Conservation (phyloP, 1,140 invertebrate genomes). For the Sinonovacula constricta region DNA sequence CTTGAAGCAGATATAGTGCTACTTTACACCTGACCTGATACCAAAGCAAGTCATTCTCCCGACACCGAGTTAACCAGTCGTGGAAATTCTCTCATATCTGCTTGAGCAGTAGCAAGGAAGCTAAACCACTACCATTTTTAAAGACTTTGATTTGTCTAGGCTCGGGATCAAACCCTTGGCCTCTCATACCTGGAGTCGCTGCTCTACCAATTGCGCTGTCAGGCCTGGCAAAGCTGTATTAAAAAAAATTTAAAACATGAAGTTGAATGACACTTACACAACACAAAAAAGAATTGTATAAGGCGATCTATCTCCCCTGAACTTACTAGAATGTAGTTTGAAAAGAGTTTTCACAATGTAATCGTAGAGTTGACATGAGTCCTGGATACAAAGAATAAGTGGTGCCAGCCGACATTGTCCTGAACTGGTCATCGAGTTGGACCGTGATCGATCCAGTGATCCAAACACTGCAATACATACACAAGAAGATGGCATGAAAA, state of each 20-base stretch:
- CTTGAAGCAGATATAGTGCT: too few species aligned
- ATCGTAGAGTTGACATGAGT: conserved; percentile 97
- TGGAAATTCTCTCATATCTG: background rate
- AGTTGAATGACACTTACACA: too few species aligned
- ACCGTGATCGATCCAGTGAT: conserved; percentile 93
- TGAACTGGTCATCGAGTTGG: conserved; percentile 97
- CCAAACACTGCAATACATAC: conserved; percentile 87
- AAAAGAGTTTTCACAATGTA: conserved; percentile 97
- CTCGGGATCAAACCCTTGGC: too few species aligned
- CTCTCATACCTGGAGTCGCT: too few species aligned
- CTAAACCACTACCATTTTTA: background rate
- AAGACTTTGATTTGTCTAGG: background rate
- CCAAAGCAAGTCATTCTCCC: background rate
- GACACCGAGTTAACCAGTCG: background rate
- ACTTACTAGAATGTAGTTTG: conserved; percentile 90
- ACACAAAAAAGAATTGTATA: too few species aligned
- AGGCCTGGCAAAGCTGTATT: too few species aligned
- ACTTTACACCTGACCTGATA: too few species aligned
- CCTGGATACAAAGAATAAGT: conserved; percentile 98
- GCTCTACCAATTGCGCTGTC: too few species aligned
- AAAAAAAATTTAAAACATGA: too few species aligned
- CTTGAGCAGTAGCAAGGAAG: background rate
- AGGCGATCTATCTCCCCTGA: too few species aligned
- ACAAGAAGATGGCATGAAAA: background rate
- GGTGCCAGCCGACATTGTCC: conserved; percentile 98